Evolutionary conservation across 2,888 invertebrate genomes (phyloP), one percentile per base, ranked within the genome.

Genomic region (Ichneumon xanthorius): DNA sequence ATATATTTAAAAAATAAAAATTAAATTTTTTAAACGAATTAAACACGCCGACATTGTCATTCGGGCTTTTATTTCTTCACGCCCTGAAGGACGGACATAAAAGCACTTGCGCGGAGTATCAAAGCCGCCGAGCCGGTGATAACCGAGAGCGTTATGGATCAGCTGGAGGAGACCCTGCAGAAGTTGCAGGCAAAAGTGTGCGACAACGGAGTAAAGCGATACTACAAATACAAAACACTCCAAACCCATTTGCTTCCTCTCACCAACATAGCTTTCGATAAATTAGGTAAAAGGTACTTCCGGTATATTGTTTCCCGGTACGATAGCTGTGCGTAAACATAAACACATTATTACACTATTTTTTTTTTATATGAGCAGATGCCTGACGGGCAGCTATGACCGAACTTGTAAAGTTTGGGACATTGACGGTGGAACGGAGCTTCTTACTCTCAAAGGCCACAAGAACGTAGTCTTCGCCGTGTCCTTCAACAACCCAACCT

Each of bases 381-480:
- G 97, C 93, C 94, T 97, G 86, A 96, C 97, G 1, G 97, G 97
- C 87, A 97, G 97, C 93, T 98, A 97, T 92, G 98, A 98, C 93
- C 95, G 97, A 88, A 97, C 97, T 22, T 97, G 97, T 94, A 97
- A 97, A 93, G 95, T 98, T 79, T 97, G 97, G 96, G 95, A 97
- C 93, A 96, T 97, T 85, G 96, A 96, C 85, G 95, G 95, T 14
- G 97, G 97, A 61, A 95, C 94, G 84, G 97, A 97, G 92, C 93
- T 96, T 89, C 95, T 95, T 91, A 96, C 96, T 6, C 95, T 98
- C 53, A 94, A 95, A 48, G 97, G 97, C 22, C 98, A 98, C 90
- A 96, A 96, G 89, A 97, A 97, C 94, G 97, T 97, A 77, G 97
- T 98, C 11, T 97, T 97, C 93, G 96, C 97, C 11, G 97, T 97